Evolutionary conservation across 2,888 invertebrate species (phyloP).

Genomic region (Eupithecia insigniata): DNA sequence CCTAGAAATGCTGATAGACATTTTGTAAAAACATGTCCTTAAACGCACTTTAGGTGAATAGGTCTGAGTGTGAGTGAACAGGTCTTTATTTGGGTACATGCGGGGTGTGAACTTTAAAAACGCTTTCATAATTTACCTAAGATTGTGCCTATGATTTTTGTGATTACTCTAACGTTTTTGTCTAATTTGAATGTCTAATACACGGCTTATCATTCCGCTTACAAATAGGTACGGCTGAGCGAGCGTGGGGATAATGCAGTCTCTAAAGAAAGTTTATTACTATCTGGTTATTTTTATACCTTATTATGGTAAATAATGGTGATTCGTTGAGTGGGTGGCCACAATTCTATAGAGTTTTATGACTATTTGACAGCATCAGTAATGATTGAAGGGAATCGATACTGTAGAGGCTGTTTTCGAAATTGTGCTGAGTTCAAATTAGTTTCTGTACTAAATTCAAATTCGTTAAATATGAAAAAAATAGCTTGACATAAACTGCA

Average conservation of each 20-base stretch:
- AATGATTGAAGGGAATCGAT: conserved; percentile 15
- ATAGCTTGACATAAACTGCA: too few relatives aligned
- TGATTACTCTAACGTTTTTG: conserved; percentile 56
- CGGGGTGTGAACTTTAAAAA: background rate
- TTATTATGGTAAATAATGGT: conserved; percentile 44
- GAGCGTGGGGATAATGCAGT: conserved; percentile 48
- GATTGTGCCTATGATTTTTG: background rate
- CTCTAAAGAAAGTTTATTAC: conserved; percentile 44
- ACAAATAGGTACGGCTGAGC: conserved; percentile 61
- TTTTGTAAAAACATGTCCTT: too few relatives aligned
- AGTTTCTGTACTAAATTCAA: background rate
- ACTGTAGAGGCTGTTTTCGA: background rate
- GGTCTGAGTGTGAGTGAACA: too few relatives aligned
- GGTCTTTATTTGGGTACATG: background rate
- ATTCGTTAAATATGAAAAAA: too few relatives aligned
- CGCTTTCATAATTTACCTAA: background rate
- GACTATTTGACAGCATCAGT: conserved; percentile 22
- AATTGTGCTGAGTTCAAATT: background rate
- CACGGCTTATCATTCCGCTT: conserved; percentile 56
- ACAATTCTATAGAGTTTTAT: conserved; percentile 29
- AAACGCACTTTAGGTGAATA: too few relatives aligned
- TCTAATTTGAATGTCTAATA: conserved; percentile 80
- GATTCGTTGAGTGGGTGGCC: conserved; percentile 43
- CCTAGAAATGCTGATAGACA: too few relatives aligned
- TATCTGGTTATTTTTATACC: conserved; percentile 38